Evolutionary conservation across 2,113 vertebrate species (phyloP).

Genomic region (Myiozetetes cayanensis): DNA sequence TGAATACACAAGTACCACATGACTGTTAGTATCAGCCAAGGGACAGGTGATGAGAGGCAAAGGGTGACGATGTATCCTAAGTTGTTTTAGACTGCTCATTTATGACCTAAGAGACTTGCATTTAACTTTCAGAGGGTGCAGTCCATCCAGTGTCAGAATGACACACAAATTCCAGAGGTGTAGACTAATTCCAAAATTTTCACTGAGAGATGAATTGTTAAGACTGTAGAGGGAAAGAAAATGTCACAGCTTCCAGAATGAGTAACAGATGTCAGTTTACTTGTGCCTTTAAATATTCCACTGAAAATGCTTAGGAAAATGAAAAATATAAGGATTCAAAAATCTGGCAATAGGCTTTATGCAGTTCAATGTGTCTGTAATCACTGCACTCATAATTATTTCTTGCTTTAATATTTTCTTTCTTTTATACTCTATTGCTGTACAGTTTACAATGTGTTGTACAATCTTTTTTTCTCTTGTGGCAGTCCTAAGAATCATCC

Average conservation of each 20-base stretch:
- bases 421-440: not conserved
- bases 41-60: not conserved
- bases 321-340: not conserved
- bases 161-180: not conserved
- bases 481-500: not conserved
- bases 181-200: not conserved
- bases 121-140: not conserved
- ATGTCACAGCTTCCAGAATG: not conserved
- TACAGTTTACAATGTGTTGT: not conserved
- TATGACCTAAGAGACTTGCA: not conserved
- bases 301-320: not conserved
- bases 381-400: not conserved
- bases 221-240: not conserved
- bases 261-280: not conserved
- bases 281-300: not conserved
- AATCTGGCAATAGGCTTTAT: not conserved
- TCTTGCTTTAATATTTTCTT: not conserved
- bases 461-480: not conserved
- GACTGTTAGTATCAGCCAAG: not conserved
- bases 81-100: not conserved
- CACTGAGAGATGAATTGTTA: not conserved
- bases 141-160: not conserved
- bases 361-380: not conserved
- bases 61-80: not conserved
- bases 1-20: not conserved